Conservation (phyloP, 2,888 invertebrate species). For the Operophtera brumata region DNA sequence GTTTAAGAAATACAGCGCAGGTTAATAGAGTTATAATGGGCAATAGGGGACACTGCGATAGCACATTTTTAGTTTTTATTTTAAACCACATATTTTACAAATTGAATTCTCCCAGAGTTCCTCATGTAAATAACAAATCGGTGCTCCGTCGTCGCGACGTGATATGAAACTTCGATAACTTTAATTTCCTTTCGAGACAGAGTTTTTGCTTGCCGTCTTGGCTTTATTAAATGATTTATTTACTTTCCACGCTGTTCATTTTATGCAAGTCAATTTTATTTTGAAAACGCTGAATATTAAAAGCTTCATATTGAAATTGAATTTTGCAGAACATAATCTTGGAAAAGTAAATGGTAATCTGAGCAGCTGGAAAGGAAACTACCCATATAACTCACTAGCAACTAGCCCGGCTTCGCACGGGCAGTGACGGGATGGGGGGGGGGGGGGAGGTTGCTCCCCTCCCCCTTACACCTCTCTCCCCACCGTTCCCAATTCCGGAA, state of each 20-base stretch:
- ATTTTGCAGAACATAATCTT: background rate
- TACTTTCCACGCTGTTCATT: conserved; percentile 9
- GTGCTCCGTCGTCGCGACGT: conserved; percentile 26
- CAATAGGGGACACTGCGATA: no score
- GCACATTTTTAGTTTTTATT: no score
- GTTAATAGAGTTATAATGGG: no score
- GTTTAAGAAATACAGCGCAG: no score
- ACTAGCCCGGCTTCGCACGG: no score
- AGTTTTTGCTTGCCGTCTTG: conserved; percentile 26
- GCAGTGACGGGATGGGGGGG: no score
- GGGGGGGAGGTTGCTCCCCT: no score
- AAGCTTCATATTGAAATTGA: background rate
- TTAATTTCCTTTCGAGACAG: conserved; percentile 35
- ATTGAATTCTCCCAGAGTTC: conserved; percentile 6
- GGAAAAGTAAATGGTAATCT: no score
- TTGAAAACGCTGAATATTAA: background rate
- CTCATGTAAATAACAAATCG: conserved; percentile 21
- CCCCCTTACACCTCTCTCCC: no score
- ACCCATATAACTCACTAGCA: no score
- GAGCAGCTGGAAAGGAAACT: no score
- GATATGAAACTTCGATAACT: conserved; percentile 37
- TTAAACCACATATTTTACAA: conserved; percentile 2
- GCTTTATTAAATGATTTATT: conserved; percentile 30
- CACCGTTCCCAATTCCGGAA: no score
- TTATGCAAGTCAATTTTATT: conserved; percentile 4